phyloP scores from a whole-genome alignment of 2,797 vertebrate species.

The Pseudomugil tenellus region DNA sequence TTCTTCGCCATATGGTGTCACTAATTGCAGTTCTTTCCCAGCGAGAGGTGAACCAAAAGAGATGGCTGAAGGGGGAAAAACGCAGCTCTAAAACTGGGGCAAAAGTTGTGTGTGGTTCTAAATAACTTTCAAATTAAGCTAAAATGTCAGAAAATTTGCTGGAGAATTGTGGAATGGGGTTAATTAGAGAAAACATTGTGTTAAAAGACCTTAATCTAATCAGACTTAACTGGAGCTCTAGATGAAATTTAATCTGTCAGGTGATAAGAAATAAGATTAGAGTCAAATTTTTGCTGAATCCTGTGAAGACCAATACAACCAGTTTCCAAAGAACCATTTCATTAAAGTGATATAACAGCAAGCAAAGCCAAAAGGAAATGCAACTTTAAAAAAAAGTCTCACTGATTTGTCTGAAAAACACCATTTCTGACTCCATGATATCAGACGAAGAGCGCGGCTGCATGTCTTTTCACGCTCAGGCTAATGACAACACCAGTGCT shows the following conservation, averaged over 20 bases:
- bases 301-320: background rate
- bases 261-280: slow-evolving; percentile 12
- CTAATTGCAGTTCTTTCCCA: slow-evolving; percentile 83
- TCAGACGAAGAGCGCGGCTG: slow-evolving; percentile 21
- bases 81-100: slow-evolving; percentile 64
- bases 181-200: slow-evolving; percentile 47
- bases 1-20: slow-evolving; percentile 84
- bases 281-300: slow-evolving; percentile 11
- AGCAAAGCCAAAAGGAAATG: slow-evolving; percentile 17
- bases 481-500: slow-evolving; percentile 43
- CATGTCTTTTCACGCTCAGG: slow-evolving; percentile 43
- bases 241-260: slow-evolving; percentile 16
- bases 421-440: slow-evolving; percentile 20
- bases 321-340: background rate
- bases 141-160: slow-evolving; percentile 54
- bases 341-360: background rate
- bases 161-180: slow-evolving; percentile 40
- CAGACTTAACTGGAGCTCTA: slow-evolving; percentile 31
- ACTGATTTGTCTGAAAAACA: slow-evolving; percentile 34
- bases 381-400: slow-evolving; percentile 33
- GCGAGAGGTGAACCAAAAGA: slow-evolving; percentile 70
- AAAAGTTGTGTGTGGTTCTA: slow-evolving; percentile 58
- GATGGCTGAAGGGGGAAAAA: slow-evolving; percentile 59
- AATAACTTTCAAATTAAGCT: slow-evolving; percentile 53
- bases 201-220: slow-evolving; percentile 43